Evolutionary conservation across 2,888 invertebrate genomes (phyloP), one percentile per base, ranked within the genome.

Genomic region (Macrophya annulata): DNA sequence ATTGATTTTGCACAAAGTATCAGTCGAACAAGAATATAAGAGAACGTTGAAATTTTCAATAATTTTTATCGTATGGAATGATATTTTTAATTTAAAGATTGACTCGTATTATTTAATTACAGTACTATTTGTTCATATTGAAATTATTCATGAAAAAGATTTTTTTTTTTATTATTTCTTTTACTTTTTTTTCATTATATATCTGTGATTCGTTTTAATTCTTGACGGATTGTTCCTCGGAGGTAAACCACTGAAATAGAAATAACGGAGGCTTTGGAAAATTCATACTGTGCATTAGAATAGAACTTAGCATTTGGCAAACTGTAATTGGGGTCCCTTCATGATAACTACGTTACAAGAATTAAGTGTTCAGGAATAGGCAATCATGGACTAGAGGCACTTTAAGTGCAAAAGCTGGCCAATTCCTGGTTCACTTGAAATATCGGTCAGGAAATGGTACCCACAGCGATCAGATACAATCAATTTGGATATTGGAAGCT

Each of bases 281-380:
- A 62, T 62, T 55, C 12, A 77, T 55, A 77, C 37, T 31, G 55
- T 77, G 77, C 55, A 55, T 77, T 77, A 51, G 51, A 81, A 59
- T 62, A 62, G 68, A 71, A 83, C 83, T 65, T 83, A 83, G 83
- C 83, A 83, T 68, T 83, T 83, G 83, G 83, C 83, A 83, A 83
- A 83, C 83, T 83, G 83, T 71, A 48, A 83, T 83, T 31, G 83
- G 83, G 83, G 83, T 83, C 83, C 51, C 83, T 71, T 71, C 48
- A 68, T 71, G 83, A 68, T 68, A 83, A 83, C 51, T 83, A 68
- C 68, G 83, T 68, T 48, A 68, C 25, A 45, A 45, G 83, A 62
- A 83, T 83, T 48, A 51, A 83, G 81, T 81, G 81, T 81, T 81
- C 81, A 81, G 81, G 81, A 81, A 81, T 59, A 59, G 81, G 81